Percentiles rank a stretch among this genome's conserved stretches.
phyloP scores from a whole-genome alignment of 2,888 invertebrate species.

The Rhingia campestris region DNA sequence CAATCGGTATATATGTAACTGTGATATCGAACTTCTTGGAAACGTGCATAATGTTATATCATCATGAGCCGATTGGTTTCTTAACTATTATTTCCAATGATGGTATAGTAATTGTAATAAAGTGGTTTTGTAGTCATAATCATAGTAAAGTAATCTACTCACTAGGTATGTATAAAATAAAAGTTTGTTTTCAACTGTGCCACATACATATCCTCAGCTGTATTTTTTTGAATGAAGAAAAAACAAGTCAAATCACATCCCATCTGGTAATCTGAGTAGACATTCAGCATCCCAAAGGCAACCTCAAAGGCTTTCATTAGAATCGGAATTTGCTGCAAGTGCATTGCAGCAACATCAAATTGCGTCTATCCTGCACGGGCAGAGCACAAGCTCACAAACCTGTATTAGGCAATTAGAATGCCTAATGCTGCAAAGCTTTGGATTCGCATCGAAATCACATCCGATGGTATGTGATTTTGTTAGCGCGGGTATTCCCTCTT shows the following conservation, averaged over 20 bases:
- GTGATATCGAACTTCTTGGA: too few species aligned
- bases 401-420: slow-evolving; percentile 21
- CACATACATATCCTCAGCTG: too few species aligned
- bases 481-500: not conserved
- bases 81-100: too few species aligned
- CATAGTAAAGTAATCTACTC: too few species aligned
- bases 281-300: not conserved
- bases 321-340: slow-evolving; percentile 3
- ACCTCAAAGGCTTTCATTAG: slow-evolving; percentile 43
- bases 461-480: slow-evolving; percentile 1
- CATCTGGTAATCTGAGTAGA: not conserved
- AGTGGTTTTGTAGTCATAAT: too few species aligned
- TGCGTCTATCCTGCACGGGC: slow-evolving; percentile 36
- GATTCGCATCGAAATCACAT: not conserved
- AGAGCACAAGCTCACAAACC: slow-evolving; percentile 19
- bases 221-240: not conserved
- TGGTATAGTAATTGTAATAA: too few species aligned
- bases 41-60: too few species aligned
- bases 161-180: not conserved
- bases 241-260: slow-evolving; percentile 2
- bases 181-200: not conserved
- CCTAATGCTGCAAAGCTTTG: slow-evolving; percentile 13
- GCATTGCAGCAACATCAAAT: slow-evolving; percentile 17
- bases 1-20: too few species aligned
- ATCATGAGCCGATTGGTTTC: too few species aligned